Base-by-base conservation (phyloP, 2,797 vertebrate species). In the Sebastes dallii region DNA sequence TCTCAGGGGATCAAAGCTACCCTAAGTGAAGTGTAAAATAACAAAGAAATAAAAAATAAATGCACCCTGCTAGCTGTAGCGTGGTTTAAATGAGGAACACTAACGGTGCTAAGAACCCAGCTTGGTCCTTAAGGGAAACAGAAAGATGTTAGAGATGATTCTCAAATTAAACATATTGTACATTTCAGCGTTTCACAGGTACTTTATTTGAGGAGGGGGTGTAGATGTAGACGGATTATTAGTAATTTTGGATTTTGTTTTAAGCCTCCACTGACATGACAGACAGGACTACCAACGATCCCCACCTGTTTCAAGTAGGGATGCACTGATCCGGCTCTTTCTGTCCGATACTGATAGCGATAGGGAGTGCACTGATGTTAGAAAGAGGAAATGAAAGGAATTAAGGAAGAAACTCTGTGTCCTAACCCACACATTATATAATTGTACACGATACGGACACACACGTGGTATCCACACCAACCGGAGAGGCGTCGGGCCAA, bases 1-100 rank as follows among this genome's bases (percentile, higher is more conserved):
- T 79, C 82, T 75, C 75, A 10, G 61, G 71, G 72, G 83, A 86
- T 79, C 27, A 24, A 65, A 66, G 82, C 83, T 34, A 42, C 60
- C 54, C 50, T 25, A 20, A 86, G 55, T 64, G 62, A 82, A 79
- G 77, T 50, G 68, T 77, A 81, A 84, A 77, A 75, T 72, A 78
- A 83, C 61, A 80, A 20, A 71, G 62, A 69, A 60, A 46, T 13
- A 52, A 59, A 71, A 73, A 58, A 74, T 30, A 71, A 68, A 76
- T 13, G 30, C 55, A 50, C 36, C 24, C 18, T n/a, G 42, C 56
- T 25, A 42, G 29, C 56, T 58, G 61, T 13, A 14, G 70, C 39
- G 2, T 22, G 54, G 16, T 60, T 77, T 75, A 58, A 82, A 86
- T 72, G 71, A 70, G 62, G 16, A 70, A 58, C 12, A 1, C 54